Base-by-base conservation (phyloP, 1,140 invertebrate genomes). In the Hypothenemus hampei region DNA sequence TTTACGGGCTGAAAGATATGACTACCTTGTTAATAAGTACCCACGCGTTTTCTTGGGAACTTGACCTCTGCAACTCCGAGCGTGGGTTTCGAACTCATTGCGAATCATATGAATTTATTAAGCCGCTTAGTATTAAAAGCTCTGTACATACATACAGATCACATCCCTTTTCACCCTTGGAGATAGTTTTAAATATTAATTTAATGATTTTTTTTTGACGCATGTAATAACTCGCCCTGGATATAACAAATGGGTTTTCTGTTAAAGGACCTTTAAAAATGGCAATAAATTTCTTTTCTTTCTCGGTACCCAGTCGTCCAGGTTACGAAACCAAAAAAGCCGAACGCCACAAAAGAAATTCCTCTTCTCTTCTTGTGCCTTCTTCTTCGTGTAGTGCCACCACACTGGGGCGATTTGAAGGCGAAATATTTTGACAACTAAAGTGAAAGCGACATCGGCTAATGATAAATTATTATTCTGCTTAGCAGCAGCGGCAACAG, bases 11-110 rank as follows among this genome's bases (percentile, higher is more conserved):
- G 57, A 64, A 64, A 64, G 62, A 64, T 62, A 64, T 61, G 60
- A 60, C 62, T 64, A 64, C 62, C 62, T 64, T 64, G 62, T 64
- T 64, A 64, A 64, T 64, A 60, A 54, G 60, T 59, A 51, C 62
- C 62, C 62, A 64, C 62, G 62, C 62, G 58, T 15, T 56, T 45
- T 47, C 46, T 48, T 49, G 53, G 39, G 53, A 56, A 56, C 53
- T 56, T 56, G 53, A 56, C 53, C 53, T 56, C 53, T 47, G 53
- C 49, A 16, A 18, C n/a, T n/a, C n/a, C 41, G 40, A 44, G 59
- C 59, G 54, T 57, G 49, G 59, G 59, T 48, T 49, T 35, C 44
- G 55, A 39, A 48, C 22, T 36, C 53, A 48, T 56, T 49, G 58
- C 58, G 53, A 60, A 60, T 60, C 53, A 56, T 57, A 49, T 43